Base-by-base conservation (phyloP, 2,797 vertebrate genomes). In the Nothura maculosa region DNA sequence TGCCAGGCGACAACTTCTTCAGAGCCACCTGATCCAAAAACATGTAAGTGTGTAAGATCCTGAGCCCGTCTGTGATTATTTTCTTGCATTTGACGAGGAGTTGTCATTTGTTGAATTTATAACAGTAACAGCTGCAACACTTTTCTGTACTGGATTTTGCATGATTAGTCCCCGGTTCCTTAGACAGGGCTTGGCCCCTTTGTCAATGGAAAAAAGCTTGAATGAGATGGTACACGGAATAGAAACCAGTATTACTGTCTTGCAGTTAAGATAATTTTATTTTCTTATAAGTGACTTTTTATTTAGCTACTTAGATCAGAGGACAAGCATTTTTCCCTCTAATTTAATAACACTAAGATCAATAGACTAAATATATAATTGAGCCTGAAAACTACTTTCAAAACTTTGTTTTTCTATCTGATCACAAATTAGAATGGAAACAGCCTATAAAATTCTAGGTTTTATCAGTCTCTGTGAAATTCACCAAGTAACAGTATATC, bases 11-110 rank as follows among this genome's bases (percentile, higher is more conserved):
- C 18, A 1, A 43, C 66, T 4, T 1, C 48, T 77, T 20, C 17
- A 77, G 94, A 93, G 7, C 87, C 67, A 42, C 86, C 92, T 5
- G 80, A 96, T 58, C 92, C 87, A 15, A 95, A 95, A 88, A 96
- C 32, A 28, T 98, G 98, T 98, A 77, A 25, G 15, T 30, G 20
- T 52, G 4, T 10, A 3, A 57, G 36, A 5, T 30, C 52, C 40
- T 42, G 11, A 81, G 45, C 22, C 9, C 19, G 55, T 28, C n/a
- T 60, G 40, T 50, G 32, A 47, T 64, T 63, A 5, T 48, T 82
- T 30, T 69, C 45, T 78, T 85, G 61, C 12, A 14, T 16, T 30
- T 61, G 57, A 12, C 40, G 67, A 54, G 17, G 40, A 9, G 72
- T 86, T 86, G 42, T 55, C 17, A 32, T 66, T 75, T 50, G 16